Conservation (phyloP, 2,888 invertebrate species). For the Heliconius ismenius region DNA sequence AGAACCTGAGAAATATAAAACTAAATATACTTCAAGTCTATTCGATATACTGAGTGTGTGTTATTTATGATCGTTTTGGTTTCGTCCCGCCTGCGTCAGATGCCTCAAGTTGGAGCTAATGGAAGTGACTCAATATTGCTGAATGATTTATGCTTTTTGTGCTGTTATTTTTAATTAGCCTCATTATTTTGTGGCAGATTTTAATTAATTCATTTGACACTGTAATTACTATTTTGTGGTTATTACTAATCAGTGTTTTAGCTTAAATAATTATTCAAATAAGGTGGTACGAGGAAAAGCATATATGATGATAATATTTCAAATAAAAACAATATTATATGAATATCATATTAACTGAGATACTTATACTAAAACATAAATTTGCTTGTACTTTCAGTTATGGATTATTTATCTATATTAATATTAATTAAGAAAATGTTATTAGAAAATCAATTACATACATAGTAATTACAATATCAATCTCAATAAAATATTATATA, state of each 20-base stretch:
- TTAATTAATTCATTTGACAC: not conserved
- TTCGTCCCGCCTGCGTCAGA: slow-evolving; percentile 65
- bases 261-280: no score
- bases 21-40: slow-evolving; percentile 13
- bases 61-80: slow-evolving; percentile 65
- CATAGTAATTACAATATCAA: not conserved
- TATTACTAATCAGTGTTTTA: no score
- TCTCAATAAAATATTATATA: slow-evolving; percentile 23
- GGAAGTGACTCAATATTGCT: slow-evolving; percentile 61
- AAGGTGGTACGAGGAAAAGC: no score
- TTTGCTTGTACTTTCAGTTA: no score
- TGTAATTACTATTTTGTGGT: not conserved
- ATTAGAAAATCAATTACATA: no score
- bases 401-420: no score
- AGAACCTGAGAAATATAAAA: not conserved
- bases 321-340: no score
- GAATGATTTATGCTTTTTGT: slow-evolving; percentile 63
- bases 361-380: no score
- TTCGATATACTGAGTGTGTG: slow-evolving; percentile 37
- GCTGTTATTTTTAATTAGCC: slow-evolving; percentile 47
- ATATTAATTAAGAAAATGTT: no score
- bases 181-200: slow-evolving; percentile 15
- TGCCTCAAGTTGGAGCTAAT: slow-evolving; percentile 59
- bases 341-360: no score
- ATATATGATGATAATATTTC: no score